Evolutionary conservation across 1,140 invertebrate species (phyloP).

Genomic region (Portunus trituberculatus): DNA sequence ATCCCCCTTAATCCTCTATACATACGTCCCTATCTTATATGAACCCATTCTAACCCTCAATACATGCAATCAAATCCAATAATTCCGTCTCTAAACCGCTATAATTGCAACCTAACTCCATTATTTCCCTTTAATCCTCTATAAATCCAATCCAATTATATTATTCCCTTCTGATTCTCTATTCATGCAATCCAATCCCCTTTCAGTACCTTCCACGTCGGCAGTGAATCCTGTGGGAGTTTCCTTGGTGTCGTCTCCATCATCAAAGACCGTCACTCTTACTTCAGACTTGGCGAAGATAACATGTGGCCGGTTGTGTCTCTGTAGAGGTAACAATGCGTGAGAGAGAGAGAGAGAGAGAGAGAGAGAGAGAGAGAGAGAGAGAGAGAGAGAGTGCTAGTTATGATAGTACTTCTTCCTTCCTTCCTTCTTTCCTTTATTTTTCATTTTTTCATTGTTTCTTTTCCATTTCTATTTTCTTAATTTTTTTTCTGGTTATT

Average conservation of each 20-base stretch:
- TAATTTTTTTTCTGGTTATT: no score
- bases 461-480: no score
- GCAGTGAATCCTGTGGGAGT: conserved; percentile 79
- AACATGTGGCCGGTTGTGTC: conserved; percentile 78
- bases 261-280: conserved; percentile 78
- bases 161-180: neutral
- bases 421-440: no score
- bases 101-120: no score
- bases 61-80: no score
- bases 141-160: neutral
- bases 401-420: no score
- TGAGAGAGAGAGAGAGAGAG: conserved; percentile 26
- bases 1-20: no score
- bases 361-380: conserved; percentile 51
- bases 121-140: no score
- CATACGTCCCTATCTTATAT: no score
- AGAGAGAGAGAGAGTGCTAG: neutral
- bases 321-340: conserved; percentile 56
- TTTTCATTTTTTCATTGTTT: no score
- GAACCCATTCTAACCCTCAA: no score
- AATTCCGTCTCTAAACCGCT: no score
- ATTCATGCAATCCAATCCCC: neutral
- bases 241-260: conserved; percentile 76
- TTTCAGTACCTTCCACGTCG: conserved; percentile 78
- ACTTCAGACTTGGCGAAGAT: conserved; percentile 79